Evolutionary conservation across 2,797 vertebrate genomes (phyloP), one percentile per base, ranked within the genome.

Genomic region (Gambelia wislizenii): DNA sequence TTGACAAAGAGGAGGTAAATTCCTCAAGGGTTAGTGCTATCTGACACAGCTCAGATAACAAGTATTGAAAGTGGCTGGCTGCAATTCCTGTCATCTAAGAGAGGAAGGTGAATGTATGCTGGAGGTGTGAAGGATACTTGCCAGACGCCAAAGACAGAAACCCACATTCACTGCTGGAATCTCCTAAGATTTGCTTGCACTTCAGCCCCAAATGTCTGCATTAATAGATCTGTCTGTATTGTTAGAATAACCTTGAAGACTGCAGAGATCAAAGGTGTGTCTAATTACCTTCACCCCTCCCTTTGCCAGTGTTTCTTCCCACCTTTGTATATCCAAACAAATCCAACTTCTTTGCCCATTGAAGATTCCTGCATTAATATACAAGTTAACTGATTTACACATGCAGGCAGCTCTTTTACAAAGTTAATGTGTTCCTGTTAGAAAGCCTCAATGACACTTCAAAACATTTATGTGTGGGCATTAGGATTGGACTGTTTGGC

Each of bases 1-100:
- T 89, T 94, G 91, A 94, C 93, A 94, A 77, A 91, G 93, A 94
- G 92, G 92, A 69, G 92, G 91, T 91, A 94, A 86, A 94, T 93
- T 96, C 91, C 92, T 96, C 93, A 91, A 83, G 91, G 91, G 69
- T 27, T 84, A n/a, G 92, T 92, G 93, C 93, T 94, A 92, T 83
- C 92, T 95, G 94, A 93, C 27, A 0, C 92, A 88, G 92, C 77
- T 86, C 93, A 94, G 93, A 95, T 91, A 93, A 90, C 91, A 94
- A 36, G 91, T 88, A 54, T 82, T 49, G 91, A 86, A 93, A 87
- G 85, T 91, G 91, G 67, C 88, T 91, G 89, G 83, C 91, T 0
- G 0, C 44, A 52, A 16, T 10, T 44, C 75, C 44, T 44, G 42
- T 76, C 42, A 93, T 92, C 93, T 89, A 91, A 91, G 94, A 91